Percentiles rank a stretch among this genome's conserved stretches.
phyloP scores from a whole-genome alignment of 2,113 vertebrate genomes.

The Forbesichthys papilliferus region DNA sequence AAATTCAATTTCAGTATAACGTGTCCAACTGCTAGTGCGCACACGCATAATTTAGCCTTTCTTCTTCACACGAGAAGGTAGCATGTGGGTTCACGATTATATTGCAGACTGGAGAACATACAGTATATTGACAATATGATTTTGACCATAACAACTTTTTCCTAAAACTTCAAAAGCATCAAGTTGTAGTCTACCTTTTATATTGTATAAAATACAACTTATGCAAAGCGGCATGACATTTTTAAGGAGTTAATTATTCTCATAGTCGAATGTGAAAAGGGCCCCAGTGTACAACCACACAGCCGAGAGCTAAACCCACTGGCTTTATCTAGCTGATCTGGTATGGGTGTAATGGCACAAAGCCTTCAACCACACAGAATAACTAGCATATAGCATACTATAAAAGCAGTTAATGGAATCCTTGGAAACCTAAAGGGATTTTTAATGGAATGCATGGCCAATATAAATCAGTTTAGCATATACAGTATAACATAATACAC shows the following conservation, averaged over 20 bases:
- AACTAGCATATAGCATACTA: conserved; percentile 52
- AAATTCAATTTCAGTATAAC: no score
- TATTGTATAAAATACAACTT: neutral
- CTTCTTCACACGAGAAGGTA: no score
- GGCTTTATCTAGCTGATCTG: conserved; percentile 26
- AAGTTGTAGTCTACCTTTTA: neutral
- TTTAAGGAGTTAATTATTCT: conserved; percentile 30
- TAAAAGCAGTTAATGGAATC: conserved; percentile 24
- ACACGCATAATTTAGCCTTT: no score
- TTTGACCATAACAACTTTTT: no score
- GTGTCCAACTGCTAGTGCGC: no score
- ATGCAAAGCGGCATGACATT: neutral
- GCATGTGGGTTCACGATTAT: no score
- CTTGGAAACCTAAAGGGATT: conserved; percentile 49
- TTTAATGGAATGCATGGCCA: conserved; percentile 29
- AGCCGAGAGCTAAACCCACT: conserved; percentile 26
- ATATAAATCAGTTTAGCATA: conserved; percentile 25
- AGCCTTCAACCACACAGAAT: conserved; percentile 39
- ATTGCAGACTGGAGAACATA: no score
- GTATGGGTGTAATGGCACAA: conserved; percentile 40
- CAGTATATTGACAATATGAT: no score
- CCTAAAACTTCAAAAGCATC: no score
- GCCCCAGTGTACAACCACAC: conserved; percentile 38
- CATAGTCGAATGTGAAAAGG: conserved; percentile 35
- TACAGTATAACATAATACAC: conserved; percentile 10